Evolutionary conservation across 2,888 invertebrate species (phyloP).

Genomic region (Xestia xanthographa): DNA sequence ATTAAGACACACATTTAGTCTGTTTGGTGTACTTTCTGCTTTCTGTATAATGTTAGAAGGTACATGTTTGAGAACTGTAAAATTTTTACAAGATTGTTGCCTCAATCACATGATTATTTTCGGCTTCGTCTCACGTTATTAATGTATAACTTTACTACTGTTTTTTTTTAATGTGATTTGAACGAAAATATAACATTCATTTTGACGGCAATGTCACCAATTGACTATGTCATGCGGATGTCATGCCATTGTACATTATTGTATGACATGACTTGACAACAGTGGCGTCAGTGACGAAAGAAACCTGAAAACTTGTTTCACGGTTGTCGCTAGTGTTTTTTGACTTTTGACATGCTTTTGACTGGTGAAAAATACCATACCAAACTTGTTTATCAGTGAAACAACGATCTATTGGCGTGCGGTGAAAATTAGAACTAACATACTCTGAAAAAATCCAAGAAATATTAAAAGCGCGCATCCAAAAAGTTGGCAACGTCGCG

Average conservation of each 20-base stretch:
- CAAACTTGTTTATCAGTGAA: not conserved
- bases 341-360: not conserved
- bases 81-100: not conserved
- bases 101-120: not conserved
- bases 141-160: not conserved
- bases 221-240: no score
- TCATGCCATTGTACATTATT: no score
- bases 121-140: not conserved
- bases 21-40: not conserved
- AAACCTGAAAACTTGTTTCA: not conserved
- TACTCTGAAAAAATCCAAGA: not conserved
- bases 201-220: constrained; percentile 5
- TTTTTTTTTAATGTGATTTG: not conserved
- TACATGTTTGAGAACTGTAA: not conserved
- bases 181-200: not conserved
- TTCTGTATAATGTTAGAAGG: not conserved
- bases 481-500: no score
- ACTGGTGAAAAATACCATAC: not conserved
- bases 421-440: not conserved
- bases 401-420: not conserved
- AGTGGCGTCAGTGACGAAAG: not conserved
- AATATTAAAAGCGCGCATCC: no score
- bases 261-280: constrained; percentile 1
- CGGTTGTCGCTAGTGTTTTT: not conserved
- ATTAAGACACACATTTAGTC: constrained; percentile 68